These are phyloP conservation scores for Drosophila mauritiana DNA, from an alignment of 1,140 invertebrate species.

Conservation along the genomic window DNA sequence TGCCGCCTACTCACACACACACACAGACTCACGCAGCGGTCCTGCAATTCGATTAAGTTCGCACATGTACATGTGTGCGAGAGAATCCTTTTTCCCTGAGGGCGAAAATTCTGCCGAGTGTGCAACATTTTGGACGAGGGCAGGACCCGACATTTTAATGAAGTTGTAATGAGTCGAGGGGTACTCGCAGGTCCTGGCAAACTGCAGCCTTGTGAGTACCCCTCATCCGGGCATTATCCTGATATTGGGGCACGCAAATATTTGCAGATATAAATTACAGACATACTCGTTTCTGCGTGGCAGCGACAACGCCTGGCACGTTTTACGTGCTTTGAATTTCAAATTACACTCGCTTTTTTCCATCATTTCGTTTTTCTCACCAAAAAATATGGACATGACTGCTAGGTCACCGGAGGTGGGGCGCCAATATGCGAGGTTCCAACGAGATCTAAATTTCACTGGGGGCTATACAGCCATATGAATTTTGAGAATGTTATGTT, in stretches of 20 bases:
- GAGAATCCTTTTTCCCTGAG: constrained; percentile 6
- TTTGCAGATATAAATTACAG: constrained; percentile 78
- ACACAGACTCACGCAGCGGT: constrained; percentile 16
- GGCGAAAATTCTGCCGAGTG: constrained; percentile 44
- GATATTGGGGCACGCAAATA: constrained; percentile 61
- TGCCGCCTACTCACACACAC: constrained; percentile 18
- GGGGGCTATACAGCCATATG: constrained; percentile 7
- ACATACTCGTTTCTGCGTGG: constrained; percentile 56
- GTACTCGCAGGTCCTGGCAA: constrained; percentile 33
- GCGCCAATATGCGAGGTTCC: constrained; percentile 30
- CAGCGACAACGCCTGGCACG: constrained; percentile 46
- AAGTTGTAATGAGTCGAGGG: constrained; percentile 68
- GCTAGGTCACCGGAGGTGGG: constrained; percentile 8
- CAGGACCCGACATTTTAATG: constrained; percentile 60
- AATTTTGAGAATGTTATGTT: constrained; percentile 12
- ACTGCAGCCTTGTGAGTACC: constrained; percentile 36
- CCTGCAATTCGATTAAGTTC: constrained; percentile 64
- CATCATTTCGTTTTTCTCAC: constrained; percentile 27
- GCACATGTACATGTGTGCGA: not conserved
- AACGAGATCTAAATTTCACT: constrained; percentile 30
- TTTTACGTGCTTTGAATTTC: constrained; percentile 71
- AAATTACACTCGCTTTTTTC: constrained; percentile 54
- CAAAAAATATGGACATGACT: constrained; percentile 42
- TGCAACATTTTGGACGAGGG: constrained; percentile 54
- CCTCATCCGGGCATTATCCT: not conserved